A percentile compares a stretch with the other conserved stretches of the same genome.
Evolutionary conservation across 2,113 vertebrate genomes (phyloP).

Genomic region (Phrynocephalus versicolor): DNA sequence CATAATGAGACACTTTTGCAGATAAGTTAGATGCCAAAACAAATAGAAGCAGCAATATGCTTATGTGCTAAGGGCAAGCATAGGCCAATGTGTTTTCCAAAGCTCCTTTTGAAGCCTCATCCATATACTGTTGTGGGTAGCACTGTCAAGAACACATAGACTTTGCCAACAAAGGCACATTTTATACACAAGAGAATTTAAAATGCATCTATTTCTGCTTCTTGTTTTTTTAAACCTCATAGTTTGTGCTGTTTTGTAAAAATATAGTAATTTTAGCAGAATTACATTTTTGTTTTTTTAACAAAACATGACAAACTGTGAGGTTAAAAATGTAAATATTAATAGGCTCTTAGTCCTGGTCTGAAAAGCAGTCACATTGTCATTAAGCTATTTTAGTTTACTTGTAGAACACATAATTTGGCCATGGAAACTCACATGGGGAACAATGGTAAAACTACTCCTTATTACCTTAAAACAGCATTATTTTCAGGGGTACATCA

Average conservation of each 20-base stretch:
- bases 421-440: too few species aligned
- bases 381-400: not conserved
- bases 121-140: not conserved
- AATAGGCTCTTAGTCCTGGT: not conserved
- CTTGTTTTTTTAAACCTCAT: not conserved
- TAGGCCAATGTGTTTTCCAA: slow-evolving; percentile 35
- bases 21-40: slow-evolving; percentile 49
- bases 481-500: not conserved
- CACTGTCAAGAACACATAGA: slow-evolving; percentile 6
- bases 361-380: not conserved
- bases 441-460: too few species aligned
- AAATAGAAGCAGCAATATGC: slow-evolving; percentile 53
- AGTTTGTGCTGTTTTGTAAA: not conserved
- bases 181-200: slow-evolving; percentile 20
- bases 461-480: not conserved
- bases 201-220: slow-evolving; percentile 47
- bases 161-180: not conserved
- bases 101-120: slow-evolving; percentile 30
- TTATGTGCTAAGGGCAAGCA: slow-evolving; percentile 36
- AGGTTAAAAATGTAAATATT: not conserved
- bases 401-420: not conserved
- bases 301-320: too few species aligned
- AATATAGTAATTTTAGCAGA: too few species aligned
- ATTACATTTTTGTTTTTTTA: too few species aligned
- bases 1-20: slow-evolving; percentile 27